Evolutionary conservation across 2,797 vertebrate species (phyloP).

Genomic region (Streptopelia turtur): DNA sequence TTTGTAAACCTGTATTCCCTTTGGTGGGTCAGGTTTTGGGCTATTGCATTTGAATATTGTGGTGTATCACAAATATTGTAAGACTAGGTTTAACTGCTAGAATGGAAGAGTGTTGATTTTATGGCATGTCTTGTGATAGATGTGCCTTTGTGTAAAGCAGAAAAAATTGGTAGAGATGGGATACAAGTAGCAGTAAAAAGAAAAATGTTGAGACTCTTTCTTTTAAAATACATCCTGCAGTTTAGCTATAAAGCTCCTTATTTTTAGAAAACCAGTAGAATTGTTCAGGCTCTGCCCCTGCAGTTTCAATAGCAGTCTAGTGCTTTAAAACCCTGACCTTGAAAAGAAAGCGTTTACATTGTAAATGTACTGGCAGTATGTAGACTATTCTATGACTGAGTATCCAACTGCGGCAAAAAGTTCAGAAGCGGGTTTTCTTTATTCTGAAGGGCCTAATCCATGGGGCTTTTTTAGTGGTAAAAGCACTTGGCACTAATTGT

Average conservation of each 20-base stretch:
- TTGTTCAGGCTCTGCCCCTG: constrained; percentile 70
- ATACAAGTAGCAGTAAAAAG: constrained; percentile 61
- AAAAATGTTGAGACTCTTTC: constrained; percentile 60
- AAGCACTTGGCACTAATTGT: constrained; percentile 72
- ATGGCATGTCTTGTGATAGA: not conserved
- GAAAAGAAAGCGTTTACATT: constrained; percentile 74
- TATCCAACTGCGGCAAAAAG: constrained; percentile 50
- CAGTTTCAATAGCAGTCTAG: constrained; percentile 70
- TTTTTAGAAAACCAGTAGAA: constrained; percentile 69
- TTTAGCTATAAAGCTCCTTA: constrained; percentile 73
- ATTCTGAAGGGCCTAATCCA: constrained; percentile 68
- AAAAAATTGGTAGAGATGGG: constrained; percentile 57
- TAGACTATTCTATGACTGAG: constrained; percentile 54
- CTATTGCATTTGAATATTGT: not conserved
- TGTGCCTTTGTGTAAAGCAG: constrained; percentile 9
- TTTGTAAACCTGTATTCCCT: constrained; percentile 17
- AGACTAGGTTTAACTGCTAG: not conserved
- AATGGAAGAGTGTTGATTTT: constrained; percentile 45
- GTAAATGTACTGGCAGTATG: constrained; percentile 58
- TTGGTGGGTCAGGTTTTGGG: not conserved
- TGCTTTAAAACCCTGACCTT: constrained; percentile 73
- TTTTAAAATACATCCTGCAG: constrained; percentile 69
- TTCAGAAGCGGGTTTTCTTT: constrained; percentile 71
- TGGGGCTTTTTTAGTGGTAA: constrained; percentile 63
- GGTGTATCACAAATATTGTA: not conserved